These are phyloP conservation scores for Procavia capensis DNA, from an alignment of 2,113 vertebrate species.

Conservation along the genomic window DNA sequence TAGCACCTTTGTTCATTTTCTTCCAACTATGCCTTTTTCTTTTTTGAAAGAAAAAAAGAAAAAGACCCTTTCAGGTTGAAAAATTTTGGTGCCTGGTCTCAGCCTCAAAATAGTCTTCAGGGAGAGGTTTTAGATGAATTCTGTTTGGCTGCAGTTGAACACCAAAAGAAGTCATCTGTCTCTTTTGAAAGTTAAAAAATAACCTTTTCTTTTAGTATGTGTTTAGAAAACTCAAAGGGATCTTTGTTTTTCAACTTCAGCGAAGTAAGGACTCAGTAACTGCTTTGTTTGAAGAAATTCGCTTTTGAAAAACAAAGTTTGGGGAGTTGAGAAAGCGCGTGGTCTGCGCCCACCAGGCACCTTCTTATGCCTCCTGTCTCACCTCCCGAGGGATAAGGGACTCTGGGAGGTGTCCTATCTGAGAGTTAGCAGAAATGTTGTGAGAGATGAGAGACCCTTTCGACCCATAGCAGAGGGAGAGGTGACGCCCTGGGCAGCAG, in stretches of 20 bases:
- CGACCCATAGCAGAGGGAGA: neutral
- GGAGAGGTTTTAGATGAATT: constrained; percentile 59
- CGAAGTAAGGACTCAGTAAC: constrained; percentile 36
- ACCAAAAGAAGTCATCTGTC: constrained; percentile 60
- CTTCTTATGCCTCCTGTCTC: accelerated
- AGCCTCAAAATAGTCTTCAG: constrained; percentile 25
- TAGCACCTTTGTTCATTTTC: constrained; percentile 35
- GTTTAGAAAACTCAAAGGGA: constrained; percentile 75
- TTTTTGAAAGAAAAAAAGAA: constrained; percentile 60
- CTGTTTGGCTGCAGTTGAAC: constrained; percentile 63
- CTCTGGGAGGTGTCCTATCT: neutral
- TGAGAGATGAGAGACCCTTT: neutral
- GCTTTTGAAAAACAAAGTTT: constrained; percentile 67
- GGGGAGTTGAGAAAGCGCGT: neutral
- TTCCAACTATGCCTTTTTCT: constrained; percentile 8
- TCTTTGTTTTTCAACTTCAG: constrained; percentile 75
- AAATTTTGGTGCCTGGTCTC: constrained; percentile 51
- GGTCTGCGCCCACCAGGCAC: accelerated
- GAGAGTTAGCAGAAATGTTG: neutral
- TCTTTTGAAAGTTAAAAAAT: constrained; percentile 71
- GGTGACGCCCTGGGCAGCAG: no score
- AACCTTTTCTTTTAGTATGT: constrained; percentile 65
- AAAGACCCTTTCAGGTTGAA: constrained; percentile 57
- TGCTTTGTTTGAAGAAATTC: constrained; percentile 68
- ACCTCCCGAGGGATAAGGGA: neutral